Conservation (phyloP, 2,888 invertebrate species). For the Apodemia duryi region DNA sequence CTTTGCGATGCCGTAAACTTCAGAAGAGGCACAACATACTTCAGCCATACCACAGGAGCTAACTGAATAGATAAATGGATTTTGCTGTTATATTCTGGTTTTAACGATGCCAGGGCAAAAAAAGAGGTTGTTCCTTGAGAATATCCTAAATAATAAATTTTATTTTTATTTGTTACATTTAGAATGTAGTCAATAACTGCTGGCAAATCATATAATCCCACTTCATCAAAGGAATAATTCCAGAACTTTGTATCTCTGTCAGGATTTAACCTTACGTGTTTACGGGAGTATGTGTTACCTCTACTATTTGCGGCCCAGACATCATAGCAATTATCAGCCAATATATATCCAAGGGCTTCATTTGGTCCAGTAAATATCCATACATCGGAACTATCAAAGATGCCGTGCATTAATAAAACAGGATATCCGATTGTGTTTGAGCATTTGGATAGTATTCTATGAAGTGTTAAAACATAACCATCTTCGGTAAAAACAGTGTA, state of each 20-base stretch:
- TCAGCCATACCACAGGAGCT: slow-evolving; percentile 64
- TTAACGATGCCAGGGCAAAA: slow-evolving; percentile 68
- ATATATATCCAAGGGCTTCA: slow-evolving; percentile 38
- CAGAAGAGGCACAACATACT: background rate
- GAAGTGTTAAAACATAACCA: slow-evolving; percentile 38
- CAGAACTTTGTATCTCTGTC: slow-evolving; percentile 58
- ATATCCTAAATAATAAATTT: slow-evolving; percentile 83
- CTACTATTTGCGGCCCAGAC: slow-evolving; percentile 60
- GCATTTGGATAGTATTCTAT: slow-evolving; percentile 43
- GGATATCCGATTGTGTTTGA: slow-evolving; percentile 28
- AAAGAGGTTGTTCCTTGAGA: slow-evolving; percentile 82
- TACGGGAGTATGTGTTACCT: slow-evolving; percentile 79
- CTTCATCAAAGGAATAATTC: slow-evolving; percentile 83
- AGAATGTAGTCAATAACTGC: slow-evolving; percentile 67
- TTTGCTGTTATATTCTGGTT: slow-evolving; percentile 77
- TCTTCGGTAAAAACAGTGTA: slow-evolving; percentile 42
- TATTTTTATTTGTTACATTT: slow-evolving; percentile 57
- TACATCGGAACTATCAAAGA: slow-evolving; percentile 42
- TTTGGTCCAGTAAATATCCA: slow-evolving; percentile 54
- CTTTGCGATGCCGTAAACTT: background rate
- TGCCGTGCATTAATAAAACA: slow-evolving; percentile 45
- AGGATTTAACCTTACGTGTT: slow-evolving; percentile 62
- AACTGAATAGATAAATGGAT: slow-evolving; percentile 71
- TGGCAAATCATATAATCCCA: slow-evolving; percentile 83
- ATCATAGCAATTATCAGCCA: slow-evolving; percentile 75